Conservation (phyloP, 35 echinoderm and acorn worm species). For the Eucidaris tribuloides region DNA sequence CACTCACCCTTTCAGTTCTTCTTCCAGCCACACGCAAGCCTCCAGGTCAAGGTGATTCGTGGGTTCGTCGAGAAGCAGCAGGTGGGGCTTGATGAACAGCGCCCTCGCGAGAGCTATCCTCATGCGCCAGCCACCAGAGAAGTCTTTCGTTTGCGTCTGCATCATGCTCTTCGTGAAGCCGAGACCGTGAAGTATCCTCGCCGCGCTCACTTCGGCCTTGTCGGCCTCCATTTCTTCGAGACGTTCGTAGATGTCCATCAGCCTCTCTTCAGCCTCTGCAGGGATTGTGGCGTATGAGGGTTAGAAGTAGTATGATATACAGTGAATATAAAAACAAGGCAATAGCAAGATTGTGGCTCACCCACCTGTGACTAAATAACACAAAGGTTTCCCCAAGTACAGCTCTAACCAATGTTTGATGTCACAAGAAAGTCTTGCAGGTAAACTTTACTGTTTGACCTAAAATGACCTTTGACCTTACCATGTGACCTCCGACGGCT, state of each 20-base stretch:
- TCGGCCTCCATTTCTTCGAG: conserved; percentile 94
- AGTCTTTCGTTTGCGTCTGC: conserved; percentile 88
- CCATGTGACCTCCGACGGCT: no score
- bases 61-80: conserved; percentile 89
- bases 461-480: no score
- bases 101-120: conserved; percentile 96
- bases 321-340: no score
- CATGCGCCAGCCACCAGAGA: conserved; percentile 98
- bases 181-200: conserved; percentile 82
- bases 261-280: conserved; percentile 84
- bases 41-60: conserved; percentile 97
- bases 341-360: no score
- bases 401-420: no score
- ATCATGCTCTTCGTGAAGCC: conserved; percentile 88
- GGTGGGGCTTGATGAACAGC: conserved; percentile 90
- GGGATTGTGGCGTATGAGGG: no score
- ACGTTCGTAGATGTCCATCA: conserved; percentile 94
- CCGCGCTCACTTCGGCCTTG: conserved; percentile 89
- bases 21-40: conserved; percentile 98
- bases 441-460: no score
- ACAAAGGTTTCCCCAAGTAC: no score
- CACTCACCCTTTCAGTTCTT: conserved; percentile 86
- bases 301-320: no score
- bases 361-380: no score
- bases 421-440: no score